phyloP scores from a whole-genome alignment of 2,888 invertebrate species.

The Cheilosia soror region DNA sequence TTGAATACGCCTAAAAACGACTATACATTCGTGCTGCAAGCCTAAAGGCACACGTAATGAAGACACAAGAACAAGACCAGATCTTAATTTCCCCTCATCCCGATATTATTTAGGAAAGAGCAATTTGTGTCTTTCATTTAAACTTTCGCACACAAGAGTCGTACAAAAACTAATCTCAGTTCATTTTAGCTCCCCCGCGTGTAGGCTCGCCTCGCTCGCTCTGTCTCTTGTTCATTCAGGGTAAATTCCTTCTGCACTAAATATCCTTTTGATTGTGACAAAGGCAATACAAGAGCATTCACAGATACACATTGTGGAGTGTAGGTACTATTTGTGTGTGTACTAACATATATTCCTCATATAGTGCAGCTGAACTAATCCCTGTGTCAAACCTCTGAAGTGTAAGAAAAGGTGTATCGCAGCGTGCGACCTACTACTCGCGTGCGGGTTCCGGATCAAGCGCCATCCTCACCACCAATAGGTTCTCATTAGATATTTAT shows the following conservation, averaged over 20 bases:
- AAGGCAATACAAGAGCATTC: constrained; percentile 45
- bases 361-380: constrained; percentile 50
- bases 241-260: constrained; percentile 67
- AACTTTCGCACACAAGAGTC: constrained; percentile 58
- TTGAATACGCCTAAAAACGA: constrained; percentile 33
- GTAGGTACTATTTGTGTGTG: neutral
- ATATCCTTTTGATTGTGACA: constrained; percentile 71
- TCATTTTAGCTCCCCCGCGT: constrained; percentile 23
- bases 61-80: constrained; percentile 39
- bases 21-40: constrained; percentile 28
- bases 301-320: constrained; percentile 32
- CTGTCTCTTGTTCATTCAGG: neutral
- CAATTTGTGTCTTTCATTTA: constrained; percentile 69
- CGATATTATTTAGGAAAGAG: constrained; percentile 40
- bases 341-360: neutral
- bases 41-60: constrained; percentile 59
- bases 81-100: constrained; percentile 30
- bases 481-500: constrained; percentile 69
- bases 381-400: constrained; percentile 50
- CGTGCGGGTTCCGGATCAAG: constrained; percentile 6
- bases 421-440: constrained; percentile 23
- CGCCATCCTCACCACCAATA: constrained; percentile 47
- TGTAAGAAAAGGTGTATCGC: constrained; percentile 28
- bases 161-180: constrained; percentile 58
- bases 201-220: neutral